Evolutionary conservation across 2,797 vertebrate genomes (phyloP).

Genomic region (Mallotus villosus): DNA sequence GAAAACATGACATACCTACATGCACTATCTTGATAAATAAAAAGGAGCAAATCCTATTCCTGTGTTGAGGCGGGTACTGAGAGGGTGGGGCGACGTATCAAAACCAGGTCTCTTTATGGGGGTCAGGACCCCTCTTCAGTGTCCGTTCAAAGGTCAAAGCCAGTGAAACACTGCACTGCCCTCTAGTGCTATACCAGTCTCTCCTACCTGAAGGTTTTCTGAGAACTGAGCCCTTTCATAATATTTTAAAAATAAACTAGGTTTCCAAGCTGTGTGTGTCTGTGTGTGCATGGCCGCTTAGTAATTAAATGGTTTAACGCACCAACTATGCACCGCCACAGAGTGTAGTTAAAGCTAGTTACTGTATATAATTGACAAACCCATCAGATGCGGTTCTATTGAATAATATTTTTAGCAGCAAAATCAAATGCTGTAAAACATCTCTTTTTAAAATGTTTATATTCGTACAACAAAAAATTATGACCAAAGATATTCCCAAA

Average conservation of each 20-base stretch:
- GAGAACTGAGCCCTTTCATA: background rate
- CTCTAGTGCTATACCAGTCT: slow-evolving; percentile 81
- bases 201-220: slow-evolving; percentile 8
- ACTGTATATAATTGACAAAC: too few relatives aligned
- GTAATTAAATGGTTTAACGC: too few relatives aligned
- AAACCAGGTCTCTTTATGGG: slow-evolving; percentile 47
- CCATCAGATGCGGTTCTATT: too few relatives aligned
- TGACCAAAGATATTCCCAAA: background rate
- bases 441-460: background rate
- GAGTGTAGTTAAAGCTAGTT: too few relatives aligned
- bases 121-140: slow-evolving; percentile 69
- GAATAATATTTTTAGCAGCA: too few relatives aligned
- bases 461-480: background rate
- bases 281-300: slow-evolving; percentile 18
- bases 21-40: slow-evolving; percentile 71
- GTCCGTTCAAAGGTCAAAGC: slow-evolving; percentile 77
- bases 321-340: too few relatives aligned
- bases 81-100: slow-evolving; percentile 44
- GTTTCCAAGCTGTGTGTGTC: slow-evolving; percentile 28
- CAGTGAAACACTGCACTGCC: slow-evolving; percentile 86
- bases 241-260: background rate
- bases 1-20: slow-evolving; percentile 77
- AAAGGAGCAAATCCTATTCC: slow-evolving; percentile 58
- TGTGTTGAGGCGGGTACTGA: slow-evolving; percentile 51
- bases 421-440: background rate